These are phyloP conservation scores for Incurvaria masculella DNA, from an alignment of 2,888 invertebrate species.

Conservation along the genomic window DNA sequence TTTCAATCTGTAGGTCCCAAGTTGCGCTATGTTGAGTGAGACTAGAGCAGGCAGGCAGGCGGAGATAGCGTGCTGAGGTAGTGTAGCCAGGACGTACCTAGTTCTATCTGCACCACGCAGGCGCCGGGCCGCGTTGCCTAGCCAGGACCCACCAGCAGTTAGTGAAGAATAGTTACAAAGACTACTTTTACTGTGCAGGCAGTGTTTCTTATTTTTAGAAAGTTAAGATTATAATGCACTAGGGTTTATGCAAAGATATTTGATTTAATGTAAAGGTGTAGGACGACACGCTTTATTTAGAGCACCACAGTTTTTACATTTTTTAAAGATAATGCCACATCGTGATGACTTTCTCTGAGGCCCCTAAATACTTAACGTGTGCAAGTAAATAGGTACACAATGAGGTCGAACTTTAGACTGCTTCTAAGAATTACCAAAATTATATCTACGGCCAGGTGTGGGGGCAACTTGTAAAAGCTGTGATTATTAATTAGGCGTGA, in stretches of 20 bases:
- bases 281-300: background rate
- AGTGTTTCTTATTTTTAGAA: background rate
- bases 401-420: background rate
- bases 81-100: slow-evolving; percentile 32
- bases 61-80: slow-evolving; percentile 31
- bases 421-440: background rate
- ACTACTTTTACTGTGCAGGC: background rate
- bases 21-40: slow-evolving; percentile 47
- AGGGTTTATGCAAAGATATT: background rate
- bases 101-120: background rate
- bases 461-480: background rate
- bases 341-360: no score
- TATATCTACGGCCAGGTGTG: background rate
- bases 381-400: background rate
- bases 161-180: slow-evolving; percentile 21
- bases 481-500: background rate
- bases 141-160: slow-evolving; percentile 11
- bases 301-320: background rate
- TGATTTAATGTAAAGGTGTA: background rate
- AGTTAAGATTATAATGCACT: background rate
- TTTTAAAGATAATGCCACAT: no score
- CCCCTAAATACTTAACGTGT: no score
- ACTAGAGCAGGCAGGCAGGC: slow-evolving; percentile 43
- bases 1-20: slow-evolving; percentile 53
- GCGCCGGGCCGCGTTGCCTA: background rate